Evolutionary conservation across 2,888 invertebrate species (phyloP).

Genomic region (Neocrepidodera transversa): DNA sequence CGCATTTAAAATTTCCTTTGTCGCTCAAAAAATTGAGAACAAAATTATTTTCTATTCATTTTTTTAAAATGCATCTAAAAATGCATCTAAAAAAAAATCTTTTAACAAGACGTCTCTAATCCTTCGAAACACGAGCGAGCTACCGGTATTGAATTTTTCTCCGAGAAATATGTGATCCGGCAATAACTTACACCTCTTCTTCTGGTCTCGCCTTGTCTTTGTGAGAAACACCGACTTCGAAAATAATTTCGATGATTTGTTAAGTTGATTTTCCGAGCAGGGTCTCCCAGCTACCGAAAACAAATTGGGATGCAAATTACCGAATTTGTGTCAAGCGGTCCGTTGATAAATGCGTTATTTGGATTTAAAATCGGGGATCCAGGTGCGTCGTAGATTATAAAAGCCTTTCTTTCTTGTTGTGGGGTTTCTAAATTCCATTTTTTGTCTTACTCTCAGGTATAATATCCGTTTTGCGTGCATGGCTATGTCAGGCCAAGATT

Average conservation of each 20-base stretch:
- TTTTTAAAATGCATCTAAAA: no score
- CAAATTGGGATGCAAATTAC: conserved; percentile 56
- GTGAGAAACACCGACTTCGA: conserved; percentile 42
- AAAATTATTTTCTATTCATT: no score
- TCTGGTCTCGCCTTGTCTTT: no score
- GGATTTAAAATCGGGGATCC: conserved; percentile 51
- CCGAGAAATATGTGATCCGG: conserved; percentile 42
- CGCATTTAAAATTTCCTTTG: no score
- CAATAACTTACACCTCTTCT: conserved; percentile 44
- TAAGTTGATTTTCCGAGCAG: conserved; percentile 50
- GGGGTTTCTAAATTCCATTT: neutral
- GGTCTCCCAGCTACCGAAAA: conserved; percentile 53
- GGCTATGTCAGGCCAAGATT: no score
- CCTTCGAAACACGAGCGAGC: conserved; percentile 46
- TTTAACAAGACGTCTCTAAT: conserved; percentile 37
- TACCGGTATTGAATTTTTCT: conserved; percentile 52
- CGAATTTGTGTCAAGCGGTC: conserved; percentile 50
- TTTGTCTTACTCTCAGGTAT: conserved; percentile 5
- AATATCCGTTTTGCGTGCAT: conserved; percentile 2
- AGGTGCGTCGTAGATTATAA: conserved; percentile 38
- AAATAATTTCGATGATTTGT: conserved; percentile 55
- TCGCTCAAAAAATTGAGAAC: no score
- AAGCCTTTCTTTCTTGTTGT: conserved; percentile 28
- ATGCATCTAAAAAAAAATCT: conserved; percentile 1
- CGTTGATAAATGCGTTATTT: conserved; percentile 53